A percentile compares a stretch with the other conserved stretches of the same genome.
These are phyloP conservation scores for Drosophila formosana DNA, from an alignment of 2,888 invertebrate species.

Conservation along the genomic window DNA sequence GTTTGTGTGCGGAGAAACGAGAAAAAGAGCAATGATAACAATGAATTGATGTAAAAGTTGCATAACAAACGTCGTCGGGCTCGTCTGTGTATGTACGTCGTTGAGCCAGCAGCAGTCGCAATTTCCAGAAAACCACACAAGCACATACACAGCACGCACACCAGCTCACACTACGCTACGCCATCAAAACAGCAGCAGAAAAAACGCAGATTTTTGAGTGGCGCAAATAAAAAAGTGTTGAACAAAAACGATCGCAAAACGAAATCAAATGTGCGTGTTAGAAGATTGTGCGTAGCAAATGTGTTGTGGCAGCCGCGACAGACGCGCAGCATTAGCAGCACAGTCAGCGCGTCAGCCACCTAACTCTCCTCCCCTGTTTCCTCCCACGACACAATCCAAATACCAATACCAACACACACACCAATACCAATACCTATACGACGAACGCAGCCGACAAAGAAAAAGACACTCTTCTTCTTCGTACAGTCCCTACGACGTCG, in stretches of 20 bases:
- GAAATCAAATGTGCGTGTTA: conserved; percentile 56
- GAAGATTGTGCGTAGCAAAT: conserved; percentile 58
- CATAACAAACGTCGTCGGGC: conserved; percentile 71
- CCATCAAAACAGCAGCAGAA: conserved; percentile 59
- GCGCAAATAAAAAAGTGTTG: conserved; percentile 54
- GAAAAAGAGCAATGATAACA: conserved; percentile 57
- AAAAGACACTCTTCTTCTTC: conserved; percentile 64
- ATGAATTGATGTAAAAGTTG: conserved; percentile 74
- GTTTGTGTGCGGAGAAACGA: conserved; percentile 56
- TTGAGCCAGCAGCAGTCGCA: conserved; percentile 57
- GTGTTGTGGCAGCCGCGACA: conserved; percentile 58
- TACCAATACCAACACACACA: neutral
- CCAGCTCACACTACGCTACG: conserved; percentile 41
- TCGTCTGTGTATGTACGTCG: conserved; percentile 61
- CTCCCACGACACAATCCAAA: conserved; percentile 41
- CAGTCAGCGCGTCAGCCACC: conserved; percentile 44
- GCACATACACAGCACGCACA: conserved; percentile 37
- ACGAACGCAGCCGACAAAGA: conserved; percentile 69
- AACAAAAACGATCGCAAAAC: conserved; percentile 21
- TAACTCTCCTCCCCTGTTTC: conserved; percentile 30
- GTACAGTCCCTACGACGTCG: conserved; percentile 74
- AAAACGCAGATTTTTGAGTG: conserved; percentile 48
- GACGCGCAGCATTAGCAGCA: conserved; percentile 53
- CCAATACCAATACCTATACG: conserved; percentile 52
- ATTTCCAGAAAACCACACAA: conserved; percentile 76